A percentile compares a stretch with the other conserved stretches of the same genome.
phyloP scores from a whole-genome alignment of 2,113 vertebrate species.

The Zapornia atra region DNA sequence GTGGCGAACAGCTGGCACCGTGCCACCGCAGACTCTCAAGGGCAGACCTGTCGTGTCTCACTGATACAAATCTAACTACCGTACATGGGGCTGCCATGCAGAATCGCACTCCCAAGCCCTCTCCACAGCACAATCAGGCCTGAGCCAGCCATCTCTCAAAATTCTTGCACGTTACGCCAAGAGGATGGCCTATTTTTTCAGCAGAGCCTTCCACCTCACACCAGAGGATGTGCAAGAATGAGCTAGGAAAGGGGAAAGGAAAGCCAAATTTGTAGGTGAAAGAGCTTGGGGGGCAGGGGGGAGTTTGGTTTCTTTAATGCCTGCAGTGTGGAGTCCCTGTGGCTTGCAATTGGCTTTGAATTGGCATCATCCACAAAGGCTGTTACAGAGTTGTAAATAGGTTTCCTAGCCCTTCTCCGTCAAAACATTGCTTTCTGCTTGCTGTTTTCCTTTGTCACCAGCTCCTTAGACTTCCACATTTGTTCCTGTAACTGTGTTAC shows the following conservation, averaged over 20 bases:
- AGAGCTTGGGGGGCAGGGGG: fast-evolving
- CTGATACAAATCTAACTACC: constrained; percentile 20
- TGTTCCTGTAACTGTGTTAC: neutral
- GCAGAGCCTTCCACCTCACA: neutral
- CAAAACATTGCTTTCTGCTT: neutral
- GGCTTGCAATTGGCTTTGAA: neutral
- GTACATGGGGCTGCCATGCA: neutral
- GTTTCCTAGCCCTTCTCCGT: neutral
- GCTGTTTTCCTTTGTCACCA: neutral
- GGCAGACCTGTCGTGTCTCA: constrained; percentile 46
- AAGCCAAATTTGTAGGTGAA: neutral
- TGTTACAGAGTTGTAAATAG: neutral
- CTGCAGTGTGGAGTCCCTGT: neutral
- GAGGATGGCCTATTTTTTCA: neutral
- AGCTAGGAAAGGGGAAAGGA: neutral
- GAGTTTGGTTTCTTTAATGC: neutral
- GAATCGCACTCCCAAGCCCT: neutral
- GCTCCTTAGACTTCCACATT: neutral
- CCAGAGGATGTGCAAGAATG: neutral
- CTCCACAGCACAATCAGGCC: neutral
- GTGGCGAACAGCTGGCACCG: constrained; percentile 1
- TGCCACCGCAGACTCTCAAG: constrained; percentile 52
- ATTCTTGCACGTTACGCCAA: neutral
- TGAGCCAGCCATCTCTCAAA: neutral
- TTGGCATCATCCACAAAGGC: neutral